Conservation (phyloP, 2,888 invertebrate genomes). For the Zaprionus obscuricornis region DNA sequence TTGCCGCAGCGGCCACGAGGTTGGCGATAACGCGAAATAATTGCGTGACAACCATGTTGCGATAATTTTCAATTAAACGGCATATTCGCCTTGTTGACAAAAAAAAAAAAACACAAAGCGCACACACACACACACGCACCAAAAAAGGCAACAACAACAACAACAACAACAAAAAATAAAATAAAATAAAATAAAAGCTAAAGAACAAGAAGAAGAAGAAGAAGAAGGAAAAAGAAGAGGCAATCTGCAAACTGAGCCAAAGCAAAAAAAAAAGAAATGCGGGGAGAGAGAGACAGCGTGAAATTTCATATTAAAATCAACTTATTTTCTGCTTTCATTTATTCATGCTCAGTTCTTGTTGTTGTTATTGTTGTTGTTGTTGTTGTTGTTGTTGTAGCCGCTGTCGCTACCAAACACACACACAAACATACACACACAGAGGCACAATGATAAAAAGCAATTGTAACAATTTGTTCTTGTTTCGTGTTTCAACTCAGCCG, state of each 20-base stretch:
- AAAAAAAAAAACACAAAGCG: conserved; percentile 38
- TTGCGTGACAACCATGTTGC: conserved; percentile 83
- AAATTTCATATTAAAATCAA: conserved; percentile 79
- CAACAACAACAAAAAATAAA: too few species aligned
- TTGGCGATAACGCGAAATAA: conserved; percentile 80
- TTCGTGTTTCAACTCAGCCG: conserved; percentile 53
- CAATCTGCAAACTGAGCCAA: conserved; percentile 31
- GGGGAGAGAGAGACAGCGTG: conserved; percentile 58
- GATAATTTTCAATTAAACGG: conserved; percentile 83
- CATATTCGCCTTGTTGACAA: conserved; percentile 45
- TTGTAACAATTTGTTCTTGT: conserved; percentile 69
- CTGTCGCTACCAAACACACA: neutral
- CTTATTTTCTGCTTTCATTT: conserved; percentile 79
- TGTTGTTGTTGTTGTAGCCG: conserved; percentile 32
- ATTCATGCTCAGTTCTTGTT: conserved; percentile 67
- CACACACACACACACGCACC: conserved; percentile 1
- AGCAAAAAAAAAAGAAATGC: conserved; percentile 3
- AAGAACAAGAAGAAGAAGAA: conserved; percentile 24
- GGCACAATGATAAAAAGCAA: conserved; percentile 49
- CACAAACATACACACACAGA: conserved; percentile 8
- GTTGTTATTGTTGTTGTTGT: conserved; percentile 36
- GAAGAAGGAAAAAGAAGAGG: conserved; percentile 10
- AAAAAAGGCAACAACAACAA: too few species aligned
- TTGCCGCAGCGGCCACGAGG: conserved; percentile 13
- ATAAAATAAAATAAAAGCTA: conserved; percentile 8